Evolutionary conservation across 2,113 vertebrate species (phyloP).

Genomic region (Paracanthobrama guichenoti): DNA sequence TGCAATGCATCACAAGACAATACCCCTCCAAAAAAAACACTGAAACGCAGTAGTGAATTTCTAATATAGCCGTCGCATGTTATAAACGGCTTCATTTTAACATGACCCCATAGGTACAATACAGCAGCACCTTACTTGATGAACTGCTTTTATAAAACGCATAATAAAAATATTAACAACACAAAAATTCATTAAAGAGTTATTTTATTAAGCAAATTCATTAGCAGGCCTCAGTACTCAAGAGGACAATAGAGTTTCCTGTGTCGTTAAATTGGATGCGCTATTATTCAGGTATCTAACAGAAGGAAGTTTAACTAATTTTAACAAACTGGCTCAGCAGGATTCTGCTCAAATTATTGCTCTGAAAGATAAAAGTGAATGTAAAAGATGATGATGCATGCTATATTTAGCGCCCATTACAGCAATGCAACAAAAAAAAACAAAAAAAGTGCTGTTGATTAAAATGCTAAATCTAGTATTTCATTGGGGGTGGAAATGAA

Average conservation of each 20-base stretch:
- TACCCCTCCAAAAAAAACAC: not conserved
- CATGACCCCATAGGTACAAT: not conserved
- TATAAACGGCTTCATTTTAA: not conserved
- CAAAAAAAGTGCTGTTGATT: no score
- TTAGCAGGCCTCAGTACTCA: not conserved
- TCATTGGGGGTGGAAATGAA: no score
- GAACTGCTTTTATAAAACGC: not conserved
- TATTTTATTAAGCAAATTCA: slow-evolving; percentile 14
- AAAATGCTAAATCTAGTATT: no score
- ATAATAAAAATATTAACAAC: not conserved
- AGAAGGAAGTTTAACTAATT: not conserved
- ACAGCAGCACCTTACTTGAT: not conserved
- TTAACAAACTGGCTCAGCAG: not conserved
- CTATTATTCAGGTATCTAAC: not conserved
- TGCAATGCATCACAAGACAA: slow-evolving; percentile 28
- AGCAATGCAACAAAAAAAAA: not conserved
- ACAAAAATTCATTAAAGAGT: slow-evolving; percentile 3
- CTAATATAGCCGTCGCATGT: not conserved
- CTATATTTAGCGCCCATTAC: not conserved
- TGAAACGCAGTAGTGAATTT: not conserved
- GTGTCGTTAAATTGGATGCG: not conserved
- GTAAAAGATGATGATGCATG: not conserved
- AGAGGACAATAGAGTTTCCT: not conserved
- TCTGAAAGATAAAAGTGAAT: not conserved
- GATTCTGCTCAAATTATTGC: not conserved